A percentile compares a stretch with the other conserved stretches of the same genome.
Conservation (phyloP, 2,888 invertebrate species). For the Protodeltote pygarga region DNA sequence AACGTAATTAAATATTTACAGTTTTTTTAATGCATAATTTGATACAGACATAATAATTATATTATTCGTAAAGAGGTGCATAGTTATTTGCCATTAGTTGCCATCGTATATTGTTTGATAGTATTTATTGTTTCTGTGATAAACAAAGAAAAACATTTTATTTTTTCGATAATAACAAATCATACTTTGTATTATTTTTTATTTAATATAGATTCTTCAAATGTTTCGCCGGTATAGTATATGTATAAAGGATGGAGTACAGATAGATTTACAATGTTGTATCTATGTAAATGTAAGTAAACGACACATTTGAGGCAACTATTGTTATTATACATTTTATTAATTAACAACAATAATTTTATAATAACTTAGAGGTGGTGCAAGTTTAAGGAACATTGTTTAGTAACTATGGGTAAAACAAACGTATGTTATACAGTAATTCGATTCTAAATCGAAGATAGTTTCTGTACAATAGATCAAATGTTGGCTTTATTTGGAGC, state of each 20-base stretch:
- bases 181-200: constrained; percentile 41
- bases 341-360: constrained; percentile 44
- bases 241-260: constrained; percentile 39
- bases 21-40: constrained; percentile 33
- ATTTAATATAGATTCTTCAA: constrained; percentile 46
- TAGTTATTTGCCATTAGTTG: constrained; percentile 72
- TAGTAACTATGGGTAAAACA: background rate
- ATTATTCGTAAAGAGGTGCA: constrained; percentile 70
- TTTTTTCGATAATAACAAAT: constrained; percentile 54
- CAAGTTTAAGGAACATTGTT: constrained; percentile 14
- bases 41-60: constrained; percentile 42
- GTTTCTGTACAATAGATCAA: no score
- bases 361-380: constrained; percentile 29
- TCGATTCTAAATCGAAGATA: no score
- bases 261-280: constrained; percentile 42
- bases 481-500: no score
- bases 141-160: constrained; percentile 59
- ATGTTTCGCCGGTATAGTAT: constrained; percentile 44
- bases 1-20: constrained; percentile 12
- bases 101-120: constrained; percentile 77
- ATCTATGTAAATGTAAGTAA: constrained; percentile 33
- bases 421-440: no score
- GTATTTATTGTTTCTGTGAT: constrained; percentile 85
- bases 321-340: constrained; percentile 43
- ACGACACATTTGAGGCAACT: constrained; percentile 50